Base-by-base conservation (phyloP, 2,797 vertebrate genomes). In the Xenopus petersii region DNA sequence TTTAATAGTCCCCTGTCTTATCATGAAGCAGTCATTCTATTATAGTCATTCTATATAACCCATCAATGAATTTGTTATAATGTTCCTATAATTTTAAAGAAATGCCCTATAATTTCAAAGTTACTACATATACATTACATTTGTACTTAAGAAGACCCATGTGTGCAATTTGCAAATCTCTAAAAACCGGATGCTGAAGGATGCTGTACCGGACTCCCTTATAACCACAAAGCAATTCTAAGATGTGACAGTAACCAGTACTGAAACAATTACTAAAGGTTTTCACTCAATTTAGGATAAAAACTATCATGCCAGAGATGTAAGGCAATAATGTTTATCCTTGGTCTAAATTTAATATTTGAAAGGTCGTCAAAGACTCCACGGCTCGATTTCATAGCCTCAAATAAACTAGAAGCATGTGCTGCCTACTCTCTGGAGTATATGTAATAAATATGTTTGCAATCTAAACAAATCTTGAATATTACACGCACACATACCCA, bases 391-490 rank as follows among this genome's bases (percentile, higher is more conserved):
- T 74, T 15, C 26, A 0, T 64, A 65, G 63, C 64, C 73, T 58
- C 6, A 58, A 69, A 12, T 13, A 81, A 59, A 71, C 21, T 47
- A 71, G 74, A 60, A 49, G 24, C 51, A 49, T 5, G 1, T 15
- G 17, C 10, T 66, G 77, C 59, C 75, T 17, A 55, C 64, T 58
- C 80, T 67, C 81, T 75, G 47, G 77, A 80, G 82, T 64, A 30
- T 65, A 75, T 51, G 63, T 55, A 80, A 69, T 51, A 77, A 71
- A 77, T 71, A 76, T 0, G 5, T 73, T 84, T 74, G 11, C 21
- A 60, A 70, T 60, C 80, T 78, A 65, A 0, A 58, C 59, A 71
- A 79, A 33, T 63, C 74, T 51, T 1, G n/a, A 64, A 13, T 78
- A 81, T 47, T 67, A 72, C 33, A 8, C 66, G 4, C 26, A 26